These are phyloP conservation scores for Nannoperca australis DNA, from an alignment of 2,797 vertebrate genomes.

Conservation along the genomic window DNA sequence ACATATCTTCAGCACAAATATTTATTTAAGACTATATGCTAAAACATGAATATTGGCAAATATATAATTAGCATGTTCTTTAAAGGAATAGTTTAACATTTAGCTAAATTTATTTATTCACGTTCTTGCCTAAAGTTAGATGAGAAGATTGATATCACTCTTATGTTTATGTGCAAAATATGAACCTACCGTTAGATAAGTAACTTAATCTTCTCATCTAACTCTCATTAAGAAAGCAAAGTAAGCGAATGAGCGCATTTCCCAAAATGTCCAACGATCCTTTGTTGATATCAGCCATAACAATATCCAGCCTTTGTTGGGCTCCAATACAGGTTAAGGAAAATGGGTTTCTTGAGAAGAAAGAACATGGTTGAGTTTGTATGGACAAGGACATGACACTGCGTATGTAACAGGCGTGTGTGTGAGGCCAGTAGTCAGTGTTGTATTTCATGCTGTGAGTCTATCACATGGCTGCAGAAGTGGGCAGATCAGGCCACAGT, in stretches of 20 bases:
- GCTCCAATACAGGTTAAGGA: neutral
- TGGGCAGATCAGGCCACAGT: conserved; percentile 28
- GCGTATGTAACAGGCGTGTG: conserved; percentile 2
- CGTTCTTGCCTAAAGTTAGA: too few species aligned
- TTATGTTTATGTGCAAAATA: neutral
- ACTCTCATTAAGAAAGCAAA: neutral
- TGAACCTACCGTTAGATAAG: too few species aligned
- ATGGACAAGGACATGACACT: neutral
- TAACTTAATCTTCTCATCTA: neutral
- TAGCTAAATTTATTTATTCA: neutral
- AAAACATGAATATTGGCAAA: neutral
- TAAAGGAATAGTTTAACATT: neutral
- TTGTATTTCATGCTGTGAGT: conserved; percentile 34
- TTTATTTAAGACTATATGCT: neutral
- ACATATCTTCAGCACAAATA: too few species aligned
- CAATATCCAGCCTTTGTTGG: neutral
- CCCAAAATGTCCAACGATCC: neutral
- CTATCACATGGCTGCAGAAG: conserved; percentile 55
- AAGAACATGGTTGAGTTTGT: neutral
- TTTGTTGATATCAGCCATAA: neutral
- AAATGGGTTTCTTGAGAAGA: neutral
- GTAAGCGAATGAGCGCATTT: neutral
- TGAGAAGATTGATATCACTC: neutral
- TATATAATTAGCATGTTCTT: too few species aligned
- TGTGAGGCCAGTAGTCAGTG: conserved; percentile 13